Evolutionary conservation across 2,888 invertebrate genomes (phyloP).

Genomic region (Scotopteryx bipunctaria): DNA sequence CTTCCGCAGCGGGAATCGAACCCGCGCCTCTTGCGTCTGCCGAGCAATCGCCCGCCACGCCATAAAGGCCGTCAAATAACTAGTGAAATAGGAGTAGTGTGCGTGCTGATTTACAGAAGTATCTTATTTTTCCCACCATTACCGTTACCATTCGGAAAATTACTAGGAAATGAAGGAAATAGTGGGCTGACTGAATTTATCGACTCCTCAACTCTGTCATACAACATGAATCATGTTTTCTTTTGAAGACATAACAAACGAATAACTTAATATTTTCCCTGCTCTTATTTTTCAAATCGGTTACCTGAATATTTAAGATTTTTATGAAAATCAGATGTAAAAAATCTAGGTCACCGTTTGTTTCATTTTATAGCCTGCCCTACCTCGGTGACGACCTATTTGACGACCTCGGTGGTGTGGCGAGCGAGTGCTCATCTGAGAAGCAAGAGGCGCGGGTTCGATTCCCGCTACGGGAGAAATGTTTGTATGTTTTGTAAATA

Average conservation of each 20-base stretch:
- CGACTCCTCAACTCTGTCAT: slow-evolving; percentile 11
- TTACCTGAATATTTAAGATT: slow-evolving; percentile 14
- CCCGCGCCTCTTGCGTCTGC: too few relatives aligned
- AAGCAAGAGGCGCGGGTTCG: too few relatives aligned
- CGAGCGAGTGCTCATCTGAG: too few relatives aligned
- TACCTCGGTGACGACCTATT: too few relatives aligned
- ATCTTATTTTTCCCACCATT: neutral
- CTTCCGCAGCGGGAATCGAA: too few relatives aligned
- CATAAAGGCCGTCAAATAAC: too few relatives aligned
- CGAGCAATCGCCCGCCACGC: too few relatives aligned
- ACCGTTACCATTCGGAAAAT: slow-evolving; percentile 14
- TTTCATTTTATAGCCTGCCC: neutral
- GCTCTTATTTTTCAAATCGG: slow-evolving; percentile 14
- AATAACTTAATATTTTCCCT: slow-evolving; percentile 24
- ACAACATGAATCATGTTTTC: slow-evolving; percentile 20
- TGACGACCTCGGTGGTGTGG: too few relatives aligned
- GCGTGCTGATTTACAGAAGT: neutral
- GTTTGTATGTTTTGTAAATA: too few relatives aligned
- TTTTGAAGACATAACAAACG: slow-evolving; percentile 15
- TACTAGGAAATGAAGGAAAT: slow-evolving; percentile 11
- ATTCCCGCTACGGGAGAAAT: too few relatives aligned
- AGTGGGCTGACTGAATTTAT: slow-evolving; percentile 18
- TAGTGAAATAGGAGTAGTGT: too few relatives aligned
- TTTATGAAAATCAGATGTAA: neutral
- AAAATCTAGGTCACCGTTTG: neutral